Evolutionary conservation across 2,113 vertebrate genomes (phyloP).

Genomic region (Ammospiza nelsoni): DNA sequence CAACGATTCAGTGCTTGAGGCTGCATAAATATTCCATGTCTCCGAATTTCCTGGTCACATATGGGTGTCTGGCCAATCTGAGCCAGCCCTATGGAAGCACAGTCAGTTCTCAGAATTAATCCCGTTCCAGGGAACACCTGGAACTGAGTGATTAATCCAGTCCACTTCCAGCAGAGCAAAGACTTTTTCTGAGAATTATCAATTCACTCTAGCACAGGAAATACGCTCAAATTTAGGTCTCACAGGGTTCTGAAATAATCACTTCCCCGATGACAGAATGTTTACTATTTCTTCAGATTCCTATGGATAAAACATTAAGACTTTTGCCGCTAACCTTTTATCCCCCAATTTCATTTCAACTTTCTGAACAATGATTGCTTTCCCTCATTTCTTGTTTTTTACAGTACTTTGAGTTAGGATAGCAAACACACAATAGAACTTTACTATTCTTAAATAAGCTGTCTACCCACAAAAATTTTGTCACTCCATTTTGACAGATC

Average conservation of each 20-base stretch:
- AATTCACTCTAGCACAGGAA: neutral
- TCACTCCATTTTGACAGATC: constrained; percentile 76
- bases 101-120: neutral
- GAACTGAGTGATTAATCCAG: neutral
- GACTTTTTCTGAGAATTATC: constrained; percentile 13
- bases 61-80: neutral
- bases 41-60: neutral
- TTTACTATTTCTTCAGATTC: neutral
- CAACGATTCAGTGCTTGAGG: neutral
- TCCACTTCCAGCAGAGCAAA: neutral
- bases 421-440: constrained; percentile 69
- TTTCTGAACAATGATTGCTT: constrained; percentile 20
- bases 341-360: neutral
- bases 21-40: neutral
- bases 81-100: neutral
- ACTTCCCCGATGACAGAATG: neutral
- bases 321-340: neutral
- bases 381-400: constrained; percentile 47
- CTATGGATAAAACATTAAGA: neutral
- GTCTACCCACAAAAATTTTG: constrained; percentile 65
- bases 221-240: neutral
- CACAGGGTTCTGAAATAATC: neutral
- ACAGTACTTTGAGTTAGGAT: constrained; percentile 28
- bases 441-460: constrained; percentile 69
- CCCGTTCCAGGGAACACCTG: neutral